Evolutionary conservation across 2,888 invertebrate species (phyloP).

Genomic region (Cerastis leucographa): DNA sequence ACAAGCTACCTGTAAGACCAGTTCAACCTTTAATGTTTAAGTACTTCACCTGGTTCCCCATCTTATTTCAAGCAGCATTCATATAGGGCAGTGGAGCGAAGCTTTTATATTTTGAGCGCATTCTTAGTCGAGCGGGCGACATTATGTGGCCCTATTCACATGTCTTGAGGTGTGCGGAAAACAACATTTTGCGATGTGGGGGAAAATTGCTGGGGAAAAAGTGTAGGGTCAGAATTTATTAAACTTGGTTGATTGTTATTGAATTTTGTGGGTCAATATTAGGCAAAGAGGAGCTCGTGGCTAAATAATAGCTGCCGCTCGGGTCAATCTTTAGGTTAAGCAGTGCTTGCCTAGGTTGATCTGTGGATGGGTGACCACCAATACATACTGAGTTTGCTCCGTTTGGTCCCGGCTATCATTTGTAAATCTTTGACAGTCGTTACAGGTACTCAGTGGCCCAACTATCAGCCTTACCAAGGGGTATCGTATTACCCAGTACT

Average conservation of each 20-base stretch:
- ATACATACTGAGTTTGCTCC: no score
- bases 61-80: constrained; percentile 39
- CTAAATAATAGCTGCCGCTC: no score
- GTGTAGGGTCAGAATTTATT: constrained; percentile 4
- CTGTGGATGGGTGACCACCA: no score
- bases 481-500: no score
- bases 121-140: constrained; percentile 44
- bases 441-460: no score
- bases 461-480: no score
- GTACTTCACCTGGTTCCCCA: constrained; percentile 13
- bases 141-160: constrained; percentile 49
- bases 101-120: constrained; percentile 63
- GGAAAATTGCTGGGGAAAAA: constrained; percentile 10
- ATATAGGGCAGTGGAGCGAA: constrained; percentile 64
- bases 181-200: constrained; percentile 28
- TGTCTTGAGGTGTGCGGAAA: constrained; percentile 51
- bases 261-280: neutral
- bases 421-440: no score
- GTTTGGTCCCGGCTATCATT: no score
- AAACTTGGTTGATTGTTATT: neutral
- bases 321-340: no score
- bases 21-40: constrained; percentile 26
- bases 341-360: no score
- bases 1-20: neutral
- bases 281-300: no score